Base-by-base conservation (phyloP, 2,113 vertebrate species). In the Cochlearius cochlearius region DNA sequence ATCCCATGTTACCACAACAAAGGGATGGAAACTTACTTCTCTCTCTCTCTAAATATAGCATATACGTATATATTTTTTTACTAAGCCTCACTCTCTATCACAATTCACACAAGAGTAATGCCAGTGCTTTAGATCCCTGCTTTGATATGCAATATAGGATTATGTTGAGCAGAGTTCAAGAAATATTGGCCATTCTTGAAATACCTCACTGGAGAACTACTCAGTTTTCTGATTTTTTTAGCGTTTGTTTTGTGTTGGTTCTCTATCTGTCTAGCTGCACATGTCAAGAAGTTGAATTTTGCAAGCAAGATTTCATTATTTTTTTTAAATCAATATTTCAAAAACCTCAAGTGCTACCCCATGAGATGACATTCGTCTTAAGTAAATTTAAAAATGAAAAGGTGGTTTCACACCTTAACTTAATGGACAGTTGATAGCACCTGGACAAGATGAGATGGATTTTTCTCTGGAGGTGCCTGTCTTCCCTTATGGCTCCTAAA, bases 11-110 rank as follows among this genome's bases (percentile, higher is more conserved):
- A 50, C 39, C 53, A 95, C 74, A 91, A 95, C 84, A 96, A 89
- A 96, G 90, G 82, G 77, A 85, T 76, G 49, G 56, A 95, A 96
- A 94, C 71, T 78, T 91, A 53, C 18, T 84, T 78, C 6, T 66
- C 60, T 79, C 49, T 87, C 19, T 86, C 26, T 81, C 21, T 72
- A 72, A 92, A 43, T 92, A 85, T 25, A 20, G 49, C 29, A 45
- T 41, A 76, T 18, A 39, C 2, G 0, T 63, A 73, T 29, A 16
- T n/a, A 1, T 21, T 29, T 77, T 77, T 71, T 76, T 29, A 34
- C 5, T 76, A 9, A 63, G 5, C 12, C 34, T 91, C 13, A 22
- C 15, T 56, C 6, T 4, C 11, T 60, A 69, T 49, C 34, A 45
- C 22, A 69, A 49, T 82, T 67, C 53, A 86, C 75, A 29, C 18